These are phyloP conservation scores for Aurelia coerulea DNA, from an alignment of 30 jellyfish, hydroid and myxozoan species.

Conservation along the genomic window DNA sequence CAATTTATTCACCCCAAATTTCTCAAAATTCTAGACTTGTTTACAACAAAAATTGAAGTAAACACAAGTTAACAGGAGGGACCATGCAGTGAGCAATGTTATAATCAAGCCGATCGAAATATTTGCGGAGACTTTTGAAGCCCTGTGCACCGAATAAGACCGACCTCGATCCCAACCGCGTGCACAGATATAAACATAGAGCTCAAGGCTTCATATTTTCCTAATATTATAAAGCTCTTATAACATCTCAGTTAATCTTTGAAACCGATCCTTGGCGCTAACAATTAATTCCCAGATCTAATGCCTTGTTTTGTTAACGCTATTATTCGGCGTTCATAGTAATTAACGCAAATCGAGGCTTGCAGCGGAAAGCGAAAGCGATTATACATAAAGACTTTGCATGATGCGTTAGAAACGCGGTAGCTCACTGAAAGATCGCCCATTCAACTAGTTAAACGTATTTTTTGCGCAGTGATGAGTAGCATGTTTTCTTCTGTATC, in stretches of 20 bases:
- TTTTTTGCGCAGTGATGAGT: no score
- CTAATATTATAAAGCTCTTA: not conserved
- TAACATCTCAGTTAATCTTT: conserved; percentile 27
- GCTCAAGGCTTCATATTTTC: conserved; percentile 24
- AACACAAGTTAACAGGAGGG: not conserved
- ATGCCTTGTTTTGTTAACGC: conserved; percentile 10
- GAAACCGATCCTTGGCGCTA: conserved; percentile 24
- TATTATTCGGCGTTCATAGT: conserved; percentile 16
- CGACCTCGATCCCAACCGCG: conserved; percentile 38
- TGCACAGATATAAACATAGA: conserved; percentile 38
- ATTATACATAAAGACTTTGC: conserved; percentile 3
- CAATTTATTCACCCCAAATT: no score
- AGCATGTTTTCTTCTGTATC: not conserved
- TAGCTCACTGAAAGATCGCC: not conserved
- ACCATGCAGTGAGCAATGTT: conserved; percentile 24
- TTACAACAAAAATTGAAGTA: conserved; percentile 21
- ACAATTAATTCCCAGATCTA: not conserved
- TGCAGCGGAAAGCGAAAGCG: conserved; percentile 35
- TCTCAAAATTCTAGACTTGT: not conserved
- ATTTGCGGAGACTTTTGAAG: conserved; percentile 37
- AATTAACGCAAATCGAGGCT: conserved; percentile 5
- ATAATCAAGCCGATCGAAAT: conserved; percentile 25
- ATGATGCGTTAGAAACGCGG: conserved; percentile 47
- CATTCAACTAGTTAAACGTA: conserved; percentile 9
- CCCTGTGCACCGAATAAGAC: conserved; percentile 17